Percentiles rank a stretch among this genome's conserved stretches.
Conservation (phyloP, 1,140 invertebrate species). For the Arion vulgaris region DNA sequence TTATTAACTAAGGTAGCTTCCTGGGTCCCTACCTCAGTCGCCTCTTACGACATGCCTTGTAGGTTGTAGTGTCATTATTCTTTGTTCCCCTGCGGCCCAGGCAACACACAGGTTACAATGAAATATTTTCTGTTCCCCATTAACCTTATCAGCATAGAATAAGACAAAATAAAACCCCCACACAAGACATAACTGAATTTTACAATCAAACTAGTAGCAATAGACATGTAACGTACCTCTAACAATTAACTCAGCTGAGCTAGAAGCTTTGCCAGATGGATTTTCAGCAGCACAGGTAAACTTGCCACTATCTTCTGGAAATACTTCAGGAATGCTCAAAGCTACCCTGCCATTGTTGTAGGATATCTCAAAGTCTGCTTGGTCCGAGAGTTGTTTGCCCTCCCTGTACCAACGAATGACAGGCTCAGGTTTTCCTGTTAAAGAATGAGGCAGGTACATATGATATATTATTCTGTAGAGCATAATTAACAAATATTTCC, state of each 20-base stretch:
- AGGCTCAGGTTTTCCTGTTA: slow-evolving; percentile 90
- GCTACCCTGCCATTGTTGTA: slow-evolving; percentile 64
- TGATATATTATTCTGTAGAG: too few relatives aligned
- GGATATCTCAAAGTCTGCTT: slow-evolving; percentile 69
- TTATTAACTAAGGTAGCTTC: too few relatives aligned
- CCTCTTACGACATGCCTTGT: too few relatives aligned
- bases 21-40: too few relatives aligned
- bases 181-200: not conserved
- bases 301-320: slow-evolving; percentile 92
- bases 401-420: slow-evolving; percentile 99
- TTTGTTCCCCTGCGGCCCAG: too few relatives aligned
- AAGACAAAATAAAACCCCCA: too few relatives aligned
- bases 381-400: slow-evolving; percentile 78
- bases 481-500: too few relatives aligned
- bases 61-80: too few relatives aligned
- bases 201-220: slow-evolving; percentile 28
- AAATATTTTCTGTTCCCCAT: too few relatives aligned
- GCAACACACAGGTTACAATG: too few relatives aligned
- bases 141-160: too few relatives aligned
- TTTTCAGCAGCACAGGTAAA: slow-evolving; percentile 95
- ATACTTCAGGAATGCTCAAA: slow-evolving; percentile 75
- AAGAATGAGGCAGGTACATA: too few relatives aligned
- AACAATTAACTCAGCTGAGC: slow-evolving; percentile 70
- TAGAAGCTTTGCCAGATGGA: slow-evolving; percentile 84
- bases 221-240: slow-evolving; percentile 74